Percentiles rank a stretch among this genome's conserved stretches.
These are phyloP conservation scores for Pantherophis alleghaniensis DNA, from an alignment of 2,797 vertebrate genomes.

Conservation along the genomic window DNA sequence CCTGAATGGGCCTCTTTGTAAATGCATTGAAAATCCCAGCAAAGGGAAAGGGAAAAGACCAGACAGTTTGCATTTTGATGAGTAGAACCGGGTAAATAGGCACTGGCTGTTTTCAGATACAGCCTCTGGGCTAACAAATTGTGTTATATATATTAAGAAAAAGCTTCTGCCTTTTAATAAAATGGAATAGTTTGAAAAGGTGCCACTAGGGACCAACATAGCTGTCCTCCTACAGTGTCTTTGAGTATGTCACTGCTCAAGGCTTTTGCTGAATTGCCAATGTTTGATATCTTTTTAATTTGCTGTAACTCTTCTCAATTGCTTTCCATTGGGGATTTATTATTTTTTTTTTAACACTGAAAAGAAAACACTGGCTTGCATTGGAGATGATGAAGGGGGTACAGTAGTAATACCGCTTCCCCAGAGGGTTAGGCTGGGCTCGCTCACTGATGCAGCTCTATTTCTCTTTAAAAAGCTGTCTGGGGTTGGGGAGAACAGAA, in stretches of 20 bases:
- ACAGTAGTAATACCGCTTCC: background rate
- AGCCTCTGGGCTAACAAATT: background rate
- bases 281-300: background rate
- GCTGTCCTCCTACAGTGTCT: background rate
- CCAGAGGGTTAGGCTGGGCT: background rate
- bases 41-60: background rate
- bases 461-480: background rate
- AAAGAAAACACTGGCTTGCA: background rate
- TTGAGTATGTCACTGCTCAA: background rate
- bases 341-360: too few species aligned
- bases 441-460: background rate
- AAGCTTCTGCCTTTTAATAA: background rate
- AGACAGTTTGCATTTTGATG: background rate
- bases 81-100: background rate
- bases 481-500: background rate
- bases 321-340: background rate
- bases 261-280: background rate
- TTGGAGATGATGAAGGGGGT: background rate
- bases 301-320: background rate
- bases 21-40: background rate
- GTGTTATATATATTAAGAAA: background rate
- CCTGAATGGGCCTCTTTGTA: background rate
- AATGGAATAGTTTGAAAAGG: background rate
- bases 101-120: background rate
- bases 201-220: background rate